A percentile compares a stretch with the other conserved stretches of the same genome.
Conservation (phyloP, 2,888 invertebrate species). For the Nomada fucata region DNA sequence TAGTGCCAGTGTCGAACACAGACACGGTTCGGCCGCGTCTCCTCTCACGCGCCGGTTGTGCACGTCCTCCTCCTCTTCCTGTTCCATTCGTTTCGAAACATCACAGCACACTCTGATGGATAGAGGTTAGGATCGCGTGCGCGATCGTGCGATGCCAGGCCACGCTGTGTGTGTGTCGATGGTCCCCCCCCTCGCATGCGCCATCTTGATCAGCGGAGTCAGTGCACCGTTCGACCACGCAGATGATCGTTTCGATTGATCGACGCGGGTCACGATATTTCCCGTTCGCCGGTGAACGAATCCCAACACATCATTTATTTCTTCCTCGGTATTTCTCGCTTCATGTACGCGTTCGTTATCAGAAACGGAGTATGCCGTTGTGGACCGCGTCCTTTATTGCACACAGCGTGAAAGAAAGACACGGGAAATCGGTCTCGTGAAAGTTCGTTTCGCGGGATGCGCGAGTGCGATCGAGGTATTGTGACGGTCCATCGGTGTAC, state of each 20-base stretch:
- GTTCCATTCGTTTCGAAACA: not conserved
- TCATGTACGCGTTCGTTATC: not conserved
- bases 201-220: constrained; percentile 58
- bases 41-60: not conserved
- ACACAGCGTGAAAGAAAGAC: not conserved
- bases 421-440: constrained; percentile 11
- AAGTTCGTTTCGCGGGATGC: constrained; percentile 14
- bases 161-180: constrained; percentile 38
- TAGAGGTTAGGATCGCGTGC: constrained; percentile 44
- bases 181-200: constrained; percentile 28
- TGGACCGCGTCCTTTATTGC: not conserved
- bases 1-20: constrained; percentile 72
- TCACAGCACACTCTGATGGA: constrained; percentile 3
- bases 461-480: not conserved
- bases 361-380: not conserved
- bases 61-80: constrained; percentile 4
- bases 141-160: constrained; percentile 38
- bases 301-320: constrained; percentile 16
- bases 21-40: constrained; percentile 69
- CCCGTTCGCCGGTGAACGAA: constrained; percentile 42
- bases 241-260: constrained; percentile 47
- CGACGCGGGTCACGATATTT: constrained; percentile 21
- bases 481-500: not conserved
- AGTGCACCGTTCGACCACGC: constrained; percentile 31
- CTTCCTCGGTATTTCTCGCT: not conserved